Evolutionary conservation across 2,797 vertebrate genomes (phyloP), one percentile per base, ranked within the genome.

Genomic region (Lycodopsis pacificus): DNA sequence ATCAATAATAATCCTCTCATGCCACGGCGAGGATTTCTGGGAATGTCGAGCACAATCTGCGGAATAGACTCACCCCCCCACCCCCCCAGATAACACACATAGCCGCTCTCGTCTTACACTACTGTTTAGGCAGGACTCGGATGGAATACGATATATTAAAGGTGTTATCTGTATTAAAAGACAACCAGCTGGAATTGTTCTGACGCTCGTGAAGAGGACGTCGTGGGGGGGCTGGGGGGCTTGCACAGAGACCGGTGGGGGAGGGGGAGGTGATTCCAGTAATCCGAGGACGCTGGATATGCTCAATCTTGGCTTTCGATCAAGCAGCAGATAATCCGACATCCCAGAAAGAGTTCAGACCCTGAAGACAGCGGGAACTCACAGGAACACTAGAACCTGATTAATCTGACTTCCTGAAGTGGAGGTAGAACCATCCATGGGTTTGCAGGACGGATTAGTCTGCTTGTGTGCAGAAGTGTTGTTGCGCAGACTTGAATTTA

Each of bases 1-100:
- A 93, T 93, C 92, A 79, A 93, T 93, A 87, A 62, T 83, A 67
- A 86, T 92, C 91, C 87, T 80, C 82, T 92, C 72, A 53, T 64
- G 79, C 81, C 14, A 77, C 82, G 20, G 9, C 75, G 67, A 89
- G 90, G 87, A 90, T 89, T 92, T 89, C 89, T 88, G 86, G 89
- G 89, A 91, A 91, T 88, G 91, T 89, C 48, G 75, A 89, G 89
- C 75, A 63, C 80, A 84, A 77, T 87, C 81, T 89, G 82, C 53
- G 84, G 79, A 89, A 73, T 56, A 79, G 78, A 80, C 32, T 1
- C 20, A 68, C 67, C 38, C 73, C 70, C 64, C 58, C 75, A 49
- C 36, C 58, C 70, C n/a, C 59, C 46, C 0, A 65, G 38, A 83
- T 74, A 71, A 84, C 65, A 66, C 44, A 58, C n/a, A n/a, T 0